Evolutionary conservation across 2,113 vertebrate genomes (phyloP), one percentile per base, ranked within the genome.

Genomic region (Machaerirhynchus nigripectus): DNA sequence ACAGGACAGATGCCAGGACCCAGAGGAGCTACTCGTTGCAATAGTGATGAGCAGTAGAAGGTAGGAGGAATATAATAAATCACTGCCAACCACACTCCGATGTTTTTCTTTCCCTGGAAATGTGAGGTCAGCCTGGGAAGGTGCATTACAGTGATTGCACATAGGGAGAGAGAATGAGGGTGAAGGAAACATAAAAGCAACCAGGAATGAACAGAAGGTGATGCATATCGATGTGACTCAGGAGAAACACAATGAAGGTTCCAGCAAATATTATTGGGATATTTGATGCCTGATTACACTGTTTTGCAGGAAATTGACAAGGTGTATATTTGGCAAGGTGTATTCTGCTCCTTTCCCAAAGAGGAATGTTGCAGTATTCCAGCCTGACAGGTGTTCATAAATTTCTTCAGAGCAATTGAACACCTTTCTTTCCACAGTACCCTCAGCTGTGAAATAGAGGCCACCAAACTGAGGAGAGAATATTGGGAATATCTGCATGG

Each of bases 401-500:
- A 65, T 75, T 59, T 64, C 15, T 59, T 81, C 26, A 30, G 37
- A 69, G 68, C 44, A 80, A 44, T 2, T 13, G 31, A 55, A 44
- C 37, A 64, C 24, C 7, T 65, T 63, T 74, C 26, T 37, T 57
- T 20, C 37, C 46, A 18, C 21, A 13, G 20, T 4, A 19, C 14
- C 15, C 26, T 49, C 30, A 53, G 26, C 39, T 49, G n/a, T 40
- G 31, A 40, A 61, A 8, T 1, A 15, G 7, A 47, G 39, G 37
- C n/a, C 42, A 46, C 31, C 9, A 17, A 71, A 15, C 6, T 1
- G 17, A 39, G 12, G 15, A 1, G 6, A 57, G 17, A 55, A 37
- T 63, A 44, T 23, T 0, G 0, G 55, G 59, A 85, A 53, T 63
- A 59, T 31, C 50, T 8, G 0, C 1, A 0, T 0, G 11, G 23